phyloP scores from a whole-genome alignment of 2,113 vertebrate genomes.

The Athene cunicularia region DNA sequence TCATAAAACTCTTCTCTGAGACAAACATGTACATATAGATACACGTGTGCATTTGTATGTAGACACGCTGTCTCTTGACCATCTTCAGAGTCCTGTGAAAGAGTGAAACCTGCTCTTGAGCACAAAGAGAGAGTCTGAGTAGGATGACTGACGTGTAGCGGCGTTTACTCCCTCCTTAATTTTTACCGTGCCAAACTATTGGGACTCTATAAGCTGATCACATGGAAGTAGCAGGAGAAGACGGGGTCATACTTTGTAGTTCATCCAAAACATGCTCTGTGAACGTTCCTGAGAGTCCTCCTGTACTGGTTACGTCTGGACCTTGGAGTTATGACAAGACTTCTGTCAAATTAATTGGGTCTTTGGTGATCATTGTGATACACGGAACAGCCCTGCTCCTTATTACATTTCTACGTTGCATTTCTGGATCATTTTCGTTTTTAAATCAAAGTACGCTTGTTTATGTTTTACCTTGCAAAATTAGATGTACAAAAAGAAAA shows the following conservation, averaged over 20 bases:
- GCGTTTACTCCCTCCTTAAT: neutral
- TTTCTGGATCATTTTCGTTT: neutral
- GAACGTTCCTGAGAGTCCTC: neutral
- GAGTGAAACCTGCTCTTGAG: neutral
- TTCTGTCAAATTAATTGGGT: neutral
- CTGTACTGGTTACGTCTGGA: neutral
- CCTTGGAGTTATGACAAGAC: neutral
- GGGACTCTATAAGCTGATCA: neutral
- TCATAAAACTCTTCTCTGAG: neutral
- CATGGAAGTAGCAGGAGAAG: neutral
- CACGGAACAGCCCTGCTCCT: rapidly evolving
- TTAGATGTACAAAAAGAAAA: neutral
- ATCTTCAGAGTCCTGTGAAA: neutral
- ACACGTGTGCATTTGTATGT: rapidly evolving
- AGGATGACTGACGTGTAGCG: neutral
- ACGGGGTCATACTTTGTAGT: neutral
- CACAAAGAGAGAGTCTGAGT: neutral
- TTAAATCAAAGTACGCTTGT: neutral
- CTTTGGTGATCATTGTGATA: neutral
- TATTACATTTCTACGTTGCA: rapidly evolving
- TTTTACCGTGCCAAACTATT: neutral
- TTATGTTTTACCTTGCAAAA: neutral
- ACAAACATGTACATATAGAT: rapidly evolving
- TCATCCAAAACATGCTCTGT: neutral
- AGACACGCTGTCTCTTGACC: neutral